phyloP scores from a whole-genome alignment of 1,140 invertebrate genomes.

The Samia ricini region DNA sequence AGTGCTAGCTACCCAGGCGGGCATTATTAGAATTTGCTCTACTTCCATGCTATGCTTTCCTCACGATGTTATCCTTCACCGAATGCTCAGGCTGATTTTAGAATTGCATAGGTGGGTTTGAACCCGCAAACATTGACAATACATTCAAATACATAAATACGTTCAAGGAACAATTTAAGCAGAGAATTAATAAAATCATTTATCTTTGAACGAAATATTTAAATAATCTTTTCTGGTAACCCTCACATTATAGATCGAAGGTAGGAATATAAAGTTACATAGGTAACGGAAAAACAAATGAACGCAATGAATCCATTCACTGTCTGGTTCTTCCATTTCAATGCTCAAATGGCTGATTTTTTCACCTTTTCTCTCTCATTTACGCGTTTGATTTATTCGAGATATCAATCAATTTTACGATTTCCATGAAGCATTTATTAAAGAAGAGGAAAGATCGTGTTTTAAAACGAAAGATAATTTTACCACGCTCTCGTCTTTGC shows the following conservation, averaged over 20 bases:
- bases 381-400: conserved; percentile 30
- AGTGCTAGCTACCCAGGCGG: too few relatives aligned
- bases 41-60: too few relatives aligned
- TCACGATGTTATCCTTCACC: too few relatives aligned
- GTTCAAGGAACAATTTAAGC: too few relatives aligned
- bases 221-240: not conserved
- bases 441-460: not conserved
- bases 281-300: conserved; percentile 31
- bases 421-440: conserved; percentile 15
- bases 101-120: too few relatives aligned
- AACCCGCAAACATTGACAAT: too few relatives aligned
- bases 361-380: conserved; percentile 28
- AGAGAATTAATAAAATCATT: too few relatives aligned
- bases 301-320: conserved; percentile 27
- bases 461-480: not conserved
- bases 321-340: conserved; percentile 32
- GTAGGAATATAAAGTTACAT: conserved; percentile 8
- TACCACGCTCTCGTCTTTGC: not conserved
- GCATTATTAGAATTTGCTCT: too few relatives aligned
- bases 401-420: conserved; percentile 31
- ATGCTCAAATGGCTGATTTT: conserved; percentile 32
- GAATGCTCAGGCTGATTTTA: too few relatives aligned
- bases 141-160: too few relatives aligned
- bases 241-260: not conserved
- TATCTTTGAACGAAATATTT: too few relatives aligned